Base-by-base conservation (phyloP, 2,888 invertebrate genomes). In the Mimumesa dahlbomi region DNA sequence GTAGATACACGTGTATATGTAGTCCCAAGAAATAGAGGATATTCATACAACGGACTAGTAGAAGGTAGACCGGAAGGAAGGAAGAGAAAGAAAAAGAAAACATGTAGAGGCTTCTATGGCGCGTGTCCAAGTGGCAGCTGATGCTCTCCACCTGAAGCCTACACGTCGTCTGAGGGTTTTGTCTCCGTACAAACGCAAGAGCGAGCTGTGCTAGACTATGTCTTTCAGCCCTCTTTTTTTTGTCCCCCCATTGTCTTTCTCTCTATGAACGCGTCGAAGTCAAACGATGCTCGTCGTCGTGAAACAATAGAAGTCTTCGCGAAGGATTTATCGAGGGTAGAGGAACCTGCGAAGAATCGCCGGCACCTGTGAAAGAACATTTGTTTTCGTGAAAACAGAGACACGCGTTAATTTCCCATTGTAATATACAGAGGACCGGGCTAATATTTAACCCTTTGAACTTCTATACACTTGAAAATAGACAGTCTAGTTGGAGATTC, bases 91-190 rank as follows among this genome's bases (percentile, higher is more conserved):
- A 34, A 45, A 31, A 19, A 63, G 50, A 46, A 63, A 57, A 58
- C 43, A 64, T 21, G 18, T 14, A 25, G 19, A 13, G 82, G 84
- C 79, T 84, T 84, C 81, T 52, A 75, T 81, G 84, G 85, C 87
- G 82, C 88, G 88, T 88, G 87, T 85, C 87, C 85, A 87, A 87
- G 87, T 86, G 84, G 82, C 86, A 84, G 84, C 82, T 82, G 85
- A 85, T 83, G 81, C 79, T 77, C 83, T 82, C 68, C 70, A 74
- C 68, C 68, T 61, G 74, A 75, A 75, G 53, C 58, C 62, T 36
- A 31, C 38, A 13, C 49, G 52, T 21, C 75, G 82, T 81, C 79
- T 82, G 71, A 80, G 81, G 66, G 75, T 61, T 67, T 58, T 57
- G 69, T 78, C 78, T 76, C 73, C 76, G 66, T 67, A 75, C 58